Base-by-base conservation (phyloP, 2,888 invertebrate species). In the Sarcophaga subvicina region DNA sequence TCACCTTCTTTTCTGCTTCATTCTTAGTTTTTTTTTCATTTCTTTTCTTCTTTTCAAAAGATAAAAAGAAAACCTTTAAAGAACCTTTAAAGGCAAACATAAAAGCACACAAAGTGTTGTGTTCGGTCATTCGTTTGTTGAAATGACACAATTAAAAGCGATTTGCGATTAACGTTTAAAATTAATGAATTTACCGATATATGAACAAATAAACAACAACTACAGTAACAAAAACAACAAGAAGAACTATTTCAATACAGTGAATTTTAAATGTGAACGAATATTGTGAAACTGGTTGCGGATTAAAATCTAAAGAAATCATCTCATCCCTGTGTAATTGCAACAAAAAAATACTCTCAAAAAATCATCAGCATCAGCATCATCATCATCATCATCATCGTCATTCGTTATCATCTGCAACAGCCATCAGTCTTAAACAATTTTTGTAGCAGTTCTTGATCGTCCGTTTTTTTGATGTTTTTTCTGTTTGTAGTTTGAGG, bases 281-380 rank as follows among this genome's bases (percentile, higher is more conserved):
- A 75, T 78, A 27, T 71, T 70, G 62, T 63, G 73, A 63, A 75
- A 72, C 82, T 45, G 70, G 76, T 77, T 73, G 59, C 60, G 67
- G 71, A 59, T 76, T 80, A 80, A 45, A 67, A 71, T 66, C 76
- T 66, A 62, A 67, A 22, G 54, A 79, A 66, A 72, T 10, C 59
- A 83, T 63, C 54, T 25, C 73, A 84, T 80, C 76, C 62, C 80
- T 71, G 62, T 75, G 63, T 72, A 85, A 76, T 77, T 80, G 80
- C 62, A 54, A 54, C 22, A 20, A 66, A 72, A 72, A 54, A 54
- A 54, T 3, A 17, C 17, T 54, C 54, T 54, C 54, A 54, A 54
- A 54, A 37, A 54, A 54, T 54, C 54, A 54, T 17, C 54, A 17
- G 0, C 54, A 54, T 54, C 54, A 14, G 0, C 14, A 54, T 12